Percentiles rank a stretch among this genome's conserved stretches.
Conservation (phyloP, 2,797 vertebrate species). For the Trachops cirrhosus region DNA sequence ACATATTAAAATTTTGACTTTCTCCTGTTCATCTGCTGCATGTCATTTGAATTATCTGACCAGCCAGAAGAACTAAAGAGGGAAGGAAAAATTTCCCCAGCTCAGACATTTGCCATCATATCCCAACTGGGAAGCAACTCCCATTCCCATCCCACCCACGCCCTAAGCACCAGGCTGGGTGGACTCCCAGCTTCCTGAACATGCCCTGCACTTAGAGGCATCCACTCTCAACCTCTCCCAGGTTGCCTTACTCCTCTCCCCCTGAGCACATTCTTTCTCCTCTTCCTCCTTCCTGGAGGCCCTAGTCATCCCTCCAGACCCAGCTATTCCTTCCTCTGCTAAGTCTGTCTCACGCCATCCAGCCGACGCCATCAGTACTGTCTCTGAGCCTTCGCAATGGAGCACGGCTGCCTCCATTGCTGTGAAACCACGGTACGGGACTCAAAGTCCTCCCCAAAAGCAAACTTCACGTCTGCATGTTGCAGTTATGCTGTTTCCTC, state of each 20-base stretch:
- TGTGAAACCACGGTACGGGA: accelerated
- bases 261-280: background rate
- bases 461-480: background rate
- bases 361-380: background rate
- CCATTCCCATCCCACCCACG: too few relatives aligned
- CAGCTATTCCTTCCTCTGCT: background rate
- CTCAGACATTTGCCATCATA: background rate
- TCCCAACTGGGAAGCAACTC: background rate
- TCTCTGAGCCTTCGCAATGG: background rate
- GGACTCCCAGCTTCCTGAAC: background rate
- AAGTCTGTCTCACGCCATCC: background rate
- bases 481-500: accelerated
- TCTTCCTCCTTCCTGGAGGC: background rate
- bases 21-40: background rate
- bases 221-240: background rate
- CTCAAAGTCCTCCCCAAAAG: background rate
- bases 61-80: background rate
- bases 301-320: background rate
- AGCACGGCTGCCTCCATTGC: accelerated
- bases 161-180: background rate
- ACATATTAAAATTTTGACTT: background rate
- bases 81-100: background rate
- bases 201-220: background rate
- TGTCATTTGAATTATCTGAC: background rate
- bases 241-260: background rate